phyloP scores from a whole-genome alignment of 1,140 invertebrate species.

The Ladona fulva region DNA sequence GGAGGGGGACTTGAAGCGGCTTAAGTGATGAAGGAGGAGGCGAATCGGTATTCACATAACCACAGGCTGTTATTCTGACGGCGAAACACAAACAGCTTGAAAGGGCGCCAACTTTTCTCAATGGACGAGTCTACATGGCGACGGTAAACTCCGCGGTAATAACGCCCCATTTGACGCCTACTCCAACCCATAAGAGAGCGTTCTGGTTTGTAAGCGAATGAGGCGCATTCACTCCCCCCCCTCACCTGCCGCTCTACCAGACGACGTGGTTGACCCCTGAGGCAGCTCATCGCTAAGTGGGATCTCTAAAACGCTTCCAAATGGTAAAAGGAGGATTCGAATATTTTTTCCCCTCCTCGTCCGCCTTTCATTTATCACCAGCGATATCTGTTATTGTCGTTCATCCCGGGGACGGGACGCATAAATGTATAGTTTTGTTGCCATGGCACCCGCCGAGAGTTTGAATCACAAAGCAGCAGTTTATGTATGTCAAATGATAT shows the following conservation, averaged over 20 bases:
- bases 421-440: too few species aligned
- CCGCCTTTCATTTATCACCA: too few species aligned
- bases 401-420: too few species aligned
- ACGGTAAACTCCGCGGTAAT: neutral
- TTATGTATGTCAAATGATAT: too few species aligned
- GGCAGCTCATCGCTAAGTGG: too few species aligned
- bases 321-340: too few species aligned
- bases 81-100: neutral
- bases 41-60: neutral
- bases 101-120: neutral
- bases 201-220: neutral
- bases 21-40: neutral
- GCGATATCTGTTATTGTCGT: too few species aligned
- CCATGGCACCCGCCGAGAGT: too few species aligned
- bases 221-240: neutral
- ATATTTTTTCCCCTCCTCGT: too few species aligned
- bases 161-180: neutral
- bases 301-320: too few species aligned
- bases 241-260: neutral
- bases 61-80: neutral
- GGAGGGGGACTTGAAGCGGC: neutral
- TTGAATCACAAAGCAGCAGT: too few species aligned
- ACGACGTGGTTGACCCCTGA: too few species aligned
- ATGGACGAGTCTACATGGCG: neutral
- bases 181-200: neutral